phyloP scores from a whole-genome alignment of 2,797 vertebrate genomes.

The Sylvilagus floridanus region DNA sequence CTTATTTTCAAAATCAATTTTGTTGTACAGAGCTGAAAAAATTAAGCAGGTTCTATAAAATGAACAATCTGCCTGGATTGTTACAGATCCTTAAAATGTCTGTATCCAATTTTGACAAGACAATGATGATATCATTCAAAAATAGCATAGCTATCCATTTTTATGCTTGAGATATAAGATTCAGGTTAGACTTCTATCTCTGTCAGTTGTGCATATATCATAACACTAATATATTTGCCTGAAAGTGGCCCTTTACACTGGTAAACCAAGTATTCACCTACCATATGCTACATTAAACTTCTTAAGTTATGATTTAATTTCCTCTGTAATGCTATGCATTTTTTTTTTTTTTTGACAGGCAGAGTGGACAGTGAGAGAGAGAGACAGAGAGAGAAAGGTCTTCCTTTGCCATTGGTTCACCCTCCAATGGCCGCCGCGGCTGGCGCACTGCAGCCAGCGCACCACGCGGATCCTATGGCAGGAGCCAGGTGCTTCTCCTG shows the following conservation, averaged over 20 bases:
- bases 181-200: background rate
- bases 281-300: background rate
- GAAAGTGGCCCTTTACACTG: background rate
- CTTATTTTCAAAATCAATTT: background rate
- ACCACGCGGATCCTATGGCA: no score
- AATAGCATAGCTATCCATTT: background rate
- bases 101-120: background rate
- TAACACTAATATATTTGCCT: background rate
- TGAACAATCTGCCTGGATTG: background rate
- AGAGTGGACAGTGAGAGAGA: no score
- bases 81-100: background rate
- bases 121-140: constrained; percentile 13
- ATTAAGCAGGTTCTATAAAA: constrained; percentile 7
- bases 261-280: background rate
- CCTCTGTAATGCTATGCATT: background rate
- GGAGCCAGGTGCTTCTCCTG: no score
- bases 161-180: background rate
- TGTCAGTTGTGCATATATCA: background rate
- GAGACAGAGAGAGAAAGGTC: no score
- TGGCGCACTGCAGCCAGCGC: no score
- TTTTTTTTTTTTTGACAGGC: background rate
- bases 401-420: no score
- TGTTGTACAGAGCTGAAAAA: background rate
- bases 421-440: no score
- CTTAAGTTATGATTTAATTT: background rate